phyloP scores from a whole-genome alignment of 30 jellyfish, hydroid and myxozoan species.

The Aurelia coerulea region DNA sequence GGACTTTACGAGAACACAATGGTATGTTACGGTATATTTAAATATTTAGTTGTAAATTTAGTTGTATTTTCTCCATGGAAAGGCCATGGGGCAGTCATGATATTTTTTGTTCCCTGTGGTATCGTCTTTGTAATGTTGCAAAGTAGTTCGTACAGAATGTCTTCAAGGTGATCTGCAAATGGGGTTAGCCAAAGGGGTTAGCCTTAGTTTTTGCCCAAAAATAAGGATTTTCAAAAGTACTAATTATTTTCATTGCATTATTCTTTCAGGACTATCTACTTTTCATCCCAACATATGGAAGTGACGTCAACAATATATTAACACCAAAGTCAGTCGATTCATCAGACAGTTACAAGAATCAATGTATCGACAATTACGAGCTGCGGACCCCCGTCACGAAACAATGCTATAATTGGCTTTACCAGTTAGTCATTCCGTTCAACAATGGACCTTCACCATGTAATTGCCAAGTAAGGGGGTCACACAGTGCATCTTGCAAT shows the following conservation, averaged over 20 bases:
- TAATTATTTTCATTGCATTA: not conserved
- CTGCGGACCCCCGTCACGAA: not conserved
- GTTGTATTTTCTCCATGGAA: no score
- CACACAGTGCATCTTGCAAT: conserved; percentile 58
- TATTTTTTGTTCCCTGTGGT: no score
- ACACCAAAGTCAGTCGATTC: not conserved
- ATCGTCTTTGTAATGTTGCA: no score
- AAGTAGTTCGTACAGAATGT: no score
- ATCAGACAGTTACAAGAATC: conserved; percentile 11
- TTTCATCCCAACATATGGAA: conserved; percentile 6
- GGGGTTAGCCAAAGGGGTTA: no score
- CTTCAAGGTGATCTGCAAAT: no score
- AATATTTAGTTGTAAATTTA: no score
- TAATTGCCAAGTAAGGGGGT: conserved; percentile 80
- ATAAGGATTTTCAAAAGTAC: no score
- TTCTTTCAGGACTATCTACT: conserved; percentile 31
- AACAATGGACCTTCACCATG: conserved; percentile 69
- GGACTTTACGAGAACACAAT: no score
- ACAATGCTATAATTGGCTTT: conserved; percentile 30
- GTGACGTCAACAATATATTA: not conserved
- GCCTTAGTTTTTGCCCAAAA: no score
- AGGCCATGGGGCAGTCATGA: no score
- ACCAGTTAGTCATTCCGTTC: conserved; percentile 48
- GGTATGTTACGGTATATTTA: no score
- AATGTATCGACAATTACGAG: conserved; percentile 21